These are phyloP conservation scores for Cyrtonyx montezumae DNA, from an alignment of 2,113 vertebrate species.

Conservation along the genomic window DNA sequence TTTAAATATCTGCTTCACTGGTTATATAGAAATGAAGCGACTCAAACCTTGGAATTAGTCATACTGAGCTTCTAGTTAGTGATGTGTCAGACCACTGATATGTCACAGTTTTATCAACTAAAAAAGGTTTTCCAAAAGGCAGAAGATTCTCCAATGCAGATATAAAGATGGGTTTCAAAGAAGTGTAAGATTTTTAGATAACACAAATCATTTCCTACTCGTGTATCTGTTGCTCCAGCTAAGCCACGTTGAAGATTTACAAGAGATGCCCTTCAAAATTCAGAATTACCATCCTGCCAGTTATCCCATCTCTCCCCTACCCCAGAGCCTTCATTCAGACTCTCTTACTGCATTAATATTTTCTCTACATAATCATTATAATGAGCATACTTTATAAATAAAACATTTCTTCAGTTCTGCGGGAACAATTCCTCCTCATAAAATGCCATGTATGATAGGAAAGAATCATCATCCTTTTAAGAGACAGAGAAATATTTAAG, in stretches of 20 bases:
- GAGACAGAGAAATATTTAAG: not conserved
- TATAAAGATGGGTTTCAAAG: not conserved
- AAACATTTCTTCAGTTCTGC: conserved; percentile 13
- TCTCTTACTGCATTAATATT: conserved; percentile 36
- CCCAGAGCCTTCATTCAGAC: not conserved
- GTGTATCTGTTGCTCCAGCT: not conserved
- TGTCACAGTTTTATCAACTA: not conserved
- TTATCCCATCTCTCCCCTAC: not conserved
- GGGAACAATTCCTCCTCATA: not conserved
- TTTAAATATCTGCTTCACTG: conserved; percentile 24
- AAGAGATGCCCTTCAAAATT: not conserved
- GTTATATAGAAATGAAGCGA: conserved; percentile 32
- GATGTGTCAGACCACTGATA: not conserved
- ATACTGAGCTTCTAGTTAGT: not conserved
- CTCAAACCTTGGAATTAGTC: conserved; percentile 8
- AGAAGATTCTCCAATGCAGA: not conserved
- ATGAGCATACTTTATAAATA: conserved; percentile 40
- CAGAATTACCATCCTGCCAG: not conserved
- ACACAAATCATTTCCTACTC: not conserved
- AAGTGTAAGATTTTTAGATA: not conserved
- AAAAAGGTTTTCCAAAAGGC: not conserved
- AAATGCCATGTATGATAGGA: not conserved
- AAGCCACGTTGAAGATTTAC: not conserved
- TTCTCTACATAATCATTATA: conserved; percentile 24
- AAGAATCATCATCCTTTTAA: not conserved